Conservation (phyloP, 2,797 vertebrate species). For the Poliocrania exsul region DNA sequence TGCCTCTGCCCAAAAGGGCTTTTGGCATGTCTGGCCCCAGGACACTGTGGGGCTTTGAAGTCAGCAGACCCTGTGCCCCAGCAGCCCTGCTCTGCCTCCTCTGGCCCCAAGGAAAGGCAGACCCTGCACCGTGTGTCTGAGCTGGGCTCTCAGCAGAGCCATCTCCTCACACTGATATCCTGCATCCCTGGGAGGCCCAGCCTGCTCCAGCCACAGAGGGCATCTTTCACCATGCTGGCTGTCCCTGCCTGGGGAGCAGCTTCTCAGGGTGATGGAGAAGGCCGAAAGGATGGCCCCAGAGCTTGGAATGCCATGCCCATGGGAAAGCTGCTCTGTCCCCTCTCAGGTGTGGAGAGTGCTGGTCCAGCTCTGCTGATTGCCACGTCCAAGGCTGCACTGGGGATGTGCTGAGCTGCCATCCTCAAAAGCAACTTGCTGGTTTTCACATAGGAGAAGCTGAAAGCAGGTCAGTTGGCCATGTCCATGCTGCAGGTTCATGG, state of each 20-base stretch:
- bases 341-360: background rate
- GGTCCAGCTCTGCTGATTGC: accelerated
- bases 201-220: background rate
- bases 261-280: background rate
- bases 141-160: background rate
- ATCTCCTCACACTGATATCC: background rate
- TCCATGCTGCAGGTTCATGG: too few relatives aligned
- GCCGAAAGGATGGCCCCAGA: background rate
- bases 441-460: background rate
- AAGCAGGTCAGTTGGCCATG: background rate
- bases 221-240: background rate
- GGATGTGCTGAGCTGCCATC: background rate
- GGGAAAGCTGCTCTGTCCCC: background rate
- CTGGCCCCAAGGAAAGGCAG: background rate
- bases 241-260: background rate
- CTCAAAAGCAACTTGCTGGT: background rate
- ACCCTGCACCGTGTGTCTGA: accelerated
- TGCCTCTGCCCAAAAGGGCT: conserved; percentile 30
- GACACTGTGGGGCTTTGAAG: background rate
- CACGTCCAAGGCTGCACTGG: background rate
- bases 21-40: background rate
- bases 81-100: background rate
- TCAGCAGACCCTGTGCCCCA: background rate
- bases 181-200: background rate
- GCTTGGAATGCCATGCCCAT: accelerated